Evolutionary conservation across 1,140 invertebrate genomes (phyloP), one percentile per base, ranked within the genome.

Genomic region (Dendrolimus kikuchii): DNA sequence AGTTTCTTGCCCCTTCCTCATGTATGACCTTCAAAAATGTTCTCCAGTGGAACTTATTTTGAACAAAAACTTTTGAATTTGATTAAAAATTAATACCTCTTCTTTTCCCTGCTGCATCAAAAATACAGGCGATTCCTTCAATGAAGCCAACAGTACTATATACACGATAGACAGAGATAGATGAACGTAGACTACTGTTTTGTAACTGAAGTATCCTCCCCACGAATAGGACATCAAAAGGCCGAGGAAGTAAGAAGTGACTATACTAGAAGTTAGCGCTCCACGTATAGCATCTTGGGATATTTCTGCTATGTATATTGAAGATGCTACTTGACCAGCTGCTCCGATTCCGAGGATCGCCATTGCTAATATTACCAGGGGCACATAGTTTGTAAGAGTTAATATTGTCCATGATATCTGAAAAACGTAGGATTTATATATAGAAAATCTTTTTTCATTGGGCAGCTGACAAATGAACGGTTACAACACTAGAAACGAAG

Each of bases 241-340:
- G 6, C 81, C 79, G 0, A 73, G 4, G 51, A 78, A 78, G 46
- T 64, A 82, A 5, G 64, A 64, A 4, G 66, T 69, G 0, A 80
- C 76, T 2, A 71, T 68, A 2, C 69, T 64, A 0, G 81, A 81
- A n/a, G 76, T 78, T 2, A 84, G 40, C 0, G 66, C 66, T 7
- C 81, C 81, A 52, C 81, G 60, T 39, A 85, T 76, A 1, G 79
- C 69, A 40, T 82, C 77, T 44, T 85, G 74, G 41, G 60, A 59
- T 60, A 85, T 82, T 56, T 85, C 81, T 2, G 74, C 68, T 55
- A 85, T 77, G 51, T 74, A 85, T 5, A 85, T 66, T 2, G 77
- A 62, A 0, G 76, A 71, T 3, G 76, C 57, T 0, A 68, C 70
- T 38, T 81, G 74, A 0, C 77, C 79, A 3, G 69, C 79, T 4